Base-by-base conservation (phyloP, 2,888 invertebrate genomes). In the Sycophila texana region DNA sequence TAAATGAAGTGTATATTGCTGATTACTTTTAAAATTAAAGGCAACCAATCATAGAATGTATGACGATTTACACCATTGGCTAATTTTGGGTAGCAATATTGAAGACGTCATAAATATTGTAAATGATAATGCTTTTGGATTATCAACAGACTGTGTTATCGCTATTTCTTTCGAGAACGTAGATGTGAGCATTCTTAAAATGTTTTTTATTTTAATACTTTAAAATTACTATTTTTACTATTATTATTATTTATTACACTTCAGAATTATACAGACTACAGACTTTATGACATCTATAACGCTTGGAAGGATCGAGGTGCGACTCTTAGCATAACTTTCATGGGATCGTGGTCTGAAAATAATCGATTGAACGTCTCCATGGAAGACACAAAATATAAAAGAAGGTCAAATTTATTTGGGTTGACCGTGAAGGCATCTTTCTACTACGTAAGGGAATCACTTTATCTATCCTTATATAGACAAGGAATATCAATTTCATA, bases 281-380 rank as follows among this genome's bases (percentile, higher is more conserved):
- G 78, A 16, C 79, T 87, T 0, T 74, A 85, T 57, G 87, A 87
- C 51, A 79, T 82, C 67, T 87, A 86, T 68, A 87, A 87, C 81
- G 79, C 70, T 30, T 81, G 83, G 26, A 85, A 85, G 80, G 80
- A 80, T 39, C 78, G 83, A 12, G 85, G 83, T 12, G 83, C 84
- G 7, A 70, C 55, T 61, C 79, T 86, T 20, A 83, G 79, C 22
- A 63, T 86, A 4, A 86, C 84, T 18, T 67, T 78, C 26, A 30
- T 84, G 53, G 86, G 86, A 2, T 74, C 30, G 12, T 87, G 86
- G 86, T 63, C 18, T 16, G n/a, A 22, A 13, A 47, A 16, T 7
- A 39, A 16, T 2, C 13, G 26, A 51, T 65, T 82, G 12, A 65
- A 76, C n/a, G 72, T 74, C 0, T 12, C 7, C 1, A 53, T 82